Evolutionary conservation across 2,888 invertebrate genomes (phyloP), one percentile per base, ranked within the genome.

Genomic region (Eupsilia transversa): DNA sequence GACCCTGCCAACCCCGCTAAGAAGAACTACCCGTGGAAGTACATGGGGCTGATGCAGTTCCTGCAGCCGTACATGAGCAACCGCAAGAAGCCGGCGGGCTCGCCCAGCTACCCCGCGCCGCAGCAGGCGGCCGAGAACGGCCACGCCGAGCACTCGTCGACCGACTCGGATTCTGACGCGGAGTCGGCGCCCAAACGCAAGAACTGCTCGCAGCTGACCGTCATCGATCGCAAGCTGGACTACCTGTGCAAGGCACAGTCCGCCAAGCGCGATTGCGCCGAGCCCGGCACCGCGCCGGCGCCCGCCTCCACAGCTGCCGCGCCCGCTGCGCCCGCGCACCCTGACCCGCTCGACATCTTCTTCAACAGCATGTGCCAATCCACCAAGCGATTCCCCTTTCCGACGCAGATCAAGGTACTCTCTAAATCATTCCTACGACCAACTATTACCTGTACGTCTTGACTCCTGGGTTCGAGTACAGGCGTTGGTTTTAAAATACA

Each of bases 291-390:
- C n/a, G 41, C 49, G 79, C 67, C 74, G 72, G 78, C 69, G 70
- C 49, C 71, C 74, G 76, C 77, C 67, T 30, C 38, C 3, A n/a
- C n/a, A n/a, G 0, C 77, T 69, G 43, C 72, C 59, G 60, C 78
- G 64, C 41, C 67, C 74, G 82, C 83, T 72, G 79, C 82, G 60
- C 74, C 83, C 74, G 82, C 83, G 61, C 74, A 76, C 69, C 92
- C 92, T 30, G 95, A 95, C 87, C 94, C 95, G 68, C 91, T 95
- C 66, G 95, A 95, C 89, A 94, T 94, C 76, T 96, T 96, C 91
- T 96, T 96, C 91, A 94, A 92, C 89, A 91, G 95, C 92, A 96
- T 96, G 96, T 96, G 96, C 88, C 95, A 96, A 90, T 91, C 94
- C 64, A 94, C 96, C 52, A 95, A 95, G 89, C 92, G 96, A 52